Evolutionary conservation across 2,113 vertebrate species (phyloP), one percentile per base, ranked within the genome.

Genomic region (Phalacrocorax pelagicus): DNA sequence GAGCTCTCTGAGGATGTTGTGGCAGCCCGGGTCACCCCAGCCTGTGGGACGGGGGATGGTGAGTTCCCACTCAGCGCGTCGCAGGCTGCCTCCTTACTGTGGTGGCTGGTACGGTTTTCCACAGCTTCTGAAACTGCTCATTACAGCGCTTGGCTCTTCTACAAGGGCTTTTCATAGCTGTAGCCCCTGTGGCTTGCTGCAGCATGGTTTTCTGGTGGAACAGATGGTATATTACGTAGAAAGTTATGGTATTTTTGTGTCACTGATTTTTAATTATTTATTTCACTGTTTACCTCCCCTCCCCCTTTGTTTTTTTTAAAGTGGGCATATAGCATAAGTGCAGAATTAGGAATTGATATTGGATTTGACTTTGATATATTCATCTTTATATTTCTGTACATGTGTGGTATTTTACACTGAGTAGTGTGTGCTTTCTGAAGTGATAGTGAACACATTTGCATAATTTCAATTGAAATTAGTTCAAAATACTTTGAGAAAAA

Each of bases 141-240:
- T 94, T 83, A 63, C 51, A 30, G 73, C 0, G 34, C 78, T 90
- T 97, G 96, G 95, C 91, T 94, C 67, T 88, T 75, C 83, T 81
- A 29, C 84, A 87, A 85, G 88, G 85, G 66, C 44, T 90, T 96
- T 95, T 94, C 94, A 78, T 95, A 96, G 95, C 91, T 52, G 13
- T 82, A 95, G 87, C 81, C 92, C 94, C 94, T 91, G 94, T 92
- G 95, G 94, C 92, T 97, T 83, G 78, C 80, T 92, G 79, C 95
- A 91, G 90, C 89, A 36, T 66, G 72, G 55, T 87, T 93, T 96
- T 86, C 77, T 92, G 85, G 85, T 69, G 61, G 90, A 97, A 94
- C 94, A 97, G 95, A 96, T 97, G 95, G 88, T 77, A n/a, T 89
- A 95, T 97, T 93, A 70, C 89, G 63, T 96, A 97, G 92, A 94